Base-by-base conservation (phyloP, 92 coral and sea anemone species). In the Heliopora coerulea region DNA sequence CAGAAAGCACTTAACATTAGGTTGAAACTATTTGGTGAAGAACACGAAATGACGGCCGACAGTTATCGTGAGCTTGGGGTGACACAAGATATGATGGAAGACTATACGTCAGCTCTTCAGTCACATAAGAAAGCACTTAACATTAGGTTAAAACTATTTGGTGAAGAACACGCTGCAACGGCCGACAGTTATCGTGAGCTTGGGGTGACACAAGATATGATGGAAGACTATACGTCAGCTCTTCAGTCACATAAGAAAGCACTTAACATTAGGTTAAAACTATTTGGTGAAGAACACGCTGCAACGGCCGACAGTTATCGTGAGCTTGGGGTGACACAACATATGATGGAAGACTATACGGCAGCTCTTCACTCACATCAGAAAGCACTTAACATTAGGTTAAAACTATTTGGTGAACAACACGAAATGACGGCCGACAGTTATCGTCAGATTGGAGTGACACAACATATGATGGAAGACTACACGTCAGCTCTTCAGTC, bases 321-420 rank as follows among this genome's bases (percentile, higher is more conserved):
- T 20, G 1, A 10, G 4, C 4, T 37, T 37, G 42, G 42, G 11
- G 42, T 37, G 6, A 11, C 42, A 37, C 42, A 37, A 37, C 11
- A 37, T 37, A 37, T 37, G 42, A 37, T 37, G 42, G 11, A 37
- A 37, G 42, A 37, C 42, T 37, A 37, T 11, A 11, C 4, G 42
- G 4, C 42, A 37, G 68, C 83, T 0, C 49, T 68, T 5, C 6
- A 21, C 1, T 46, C 62, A 13, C 78, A 68, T 27, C 10, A 57
- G 42, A 3, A 39, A 14, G 84, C 79, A 18, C 84, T 72, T 1
- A 11, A 60, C 8, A 60, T 80, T n/a, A 60, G 79, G 20, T 3
- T 80, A n/a, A 41, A 72, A 32, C 8, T 48, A 17, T 27, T 42
- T 5, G 84, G 84, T 13, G 49, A 72, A 25, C 1, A 29, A 3